Evolutionary conservation across 2,888 invertebrate species (phyloP), one percentile per base, ranked within the genome.

Genomic region (Polydesmus complanatus): DNA sequence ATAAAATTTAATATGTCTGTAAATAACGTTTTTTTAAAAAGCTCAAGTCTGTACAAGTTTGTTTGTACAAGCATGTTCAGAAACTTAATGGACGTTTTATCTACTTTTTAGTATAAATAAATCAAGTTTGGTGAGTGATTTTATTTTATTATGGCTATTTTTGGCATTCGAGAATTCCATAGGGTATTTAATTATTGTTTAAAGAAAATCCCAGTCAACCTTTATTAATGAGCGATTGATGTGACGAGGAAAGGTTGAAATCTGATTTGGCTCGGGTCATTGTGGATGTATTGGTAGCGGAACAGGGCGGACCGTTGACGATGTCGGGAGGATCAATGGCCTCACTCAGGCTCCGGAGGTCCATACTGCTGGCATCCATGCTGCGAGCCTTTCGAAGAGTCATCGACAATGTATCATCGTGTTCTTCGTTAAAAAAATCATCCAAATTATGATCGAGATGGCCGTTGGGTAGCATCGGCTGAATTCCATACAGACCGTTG

Each of bases 201-300:
- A n/a, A n/a, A n/a, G n/a, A n/a, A n/a, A n/a, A n/a, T n/a, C n/a
- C n/a, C n/a, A n/a, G 14, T 37, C 5, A 37, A 37, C 37, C 37
- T 37, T 37, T 37, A 50, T 8, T 58, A 2, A 50, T 26, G n/a
- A 63, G 78, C 47, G 82, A 82, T 67, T 86, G 82, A 58, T 83
- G 80, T 63, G 84, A 85, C 53, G 84, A 81, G 72, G 85, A 85
- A 66, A 91, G 75, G 76, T 91, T 90, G 70, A 85, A 88, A 73
- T 91, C 91, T 19, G 91, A 91, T 74, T 89, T 88, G 66, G 91
- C 90, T 68, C 90, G 81, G 52, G 67, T 64, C 26, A 69, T 64
- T 26, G 65, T 55, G 37, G 79, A 81, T 60, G 80, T 23, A 22
- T 49, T 19, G 5, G 54, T 51, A 1, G 53, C 55, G 3, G 57